Evolutionary conservation across 2,113 vertebrate species (phyloP).

Genomic region (Atlantisia rogersi): DNA sequence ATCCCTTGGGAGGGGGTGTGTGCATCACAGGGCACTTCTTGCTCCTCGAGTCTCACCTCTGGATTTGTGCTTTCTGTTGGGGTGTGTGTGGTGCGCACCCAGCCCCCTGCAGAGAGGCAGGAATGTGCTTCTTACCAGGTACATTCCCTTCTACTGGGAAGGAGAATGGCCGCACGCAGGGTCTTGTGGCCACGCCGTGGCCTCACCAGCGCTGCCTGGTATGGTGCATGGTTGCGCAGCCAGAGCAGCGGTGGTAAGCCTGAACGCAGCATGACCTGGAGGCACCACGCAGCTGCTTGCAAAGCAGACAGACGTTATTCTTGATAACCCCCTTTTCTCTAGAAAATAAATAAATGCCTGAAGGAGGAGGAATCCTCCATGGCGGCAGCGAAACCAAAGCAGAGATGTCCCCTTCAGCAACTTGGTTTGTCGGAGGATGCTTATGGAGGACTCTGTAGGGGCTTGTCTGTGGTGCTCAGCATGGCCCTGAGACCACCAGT

Average conservation of each 20-base stretch:
- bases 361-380: not conserved
- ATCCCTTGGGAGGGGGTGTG: not conserved
- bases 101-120: accelerated
- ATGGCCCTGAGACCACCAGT: not conserved
- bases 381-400: not conserved
- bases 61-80: not conserved
- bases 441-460: not conserved
- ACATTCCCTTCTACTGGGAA: not conserved
- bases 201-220: too few species aligned
- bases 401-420: not conserved
- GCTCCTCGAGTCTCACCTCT: not conserved
- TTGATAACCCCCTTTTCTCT: not conserved
- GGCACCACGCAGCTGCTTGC: not conserved
- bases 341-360: not conserved
- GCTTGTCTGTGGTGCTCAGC: accelerated
- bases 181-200: not conserved
- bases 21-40: not conserved
- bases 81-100: accelerated
- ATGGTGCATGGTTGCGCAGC: not conserved
- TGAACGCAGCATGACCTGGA: accelerated
- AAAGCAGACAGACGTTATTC: not conserved
- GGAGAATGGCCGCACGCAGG: not conserved
- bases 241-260: not conserved
- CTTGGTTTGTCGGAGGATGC: not conserved
- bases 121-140: not conserved